Percentiles rank a stretch among this genome's conserved stretches.
Evolutionary conservation across 2,113 vertebrate genomes (phyloP).

Genomic region (Hemichromis elongatus): DNA sequence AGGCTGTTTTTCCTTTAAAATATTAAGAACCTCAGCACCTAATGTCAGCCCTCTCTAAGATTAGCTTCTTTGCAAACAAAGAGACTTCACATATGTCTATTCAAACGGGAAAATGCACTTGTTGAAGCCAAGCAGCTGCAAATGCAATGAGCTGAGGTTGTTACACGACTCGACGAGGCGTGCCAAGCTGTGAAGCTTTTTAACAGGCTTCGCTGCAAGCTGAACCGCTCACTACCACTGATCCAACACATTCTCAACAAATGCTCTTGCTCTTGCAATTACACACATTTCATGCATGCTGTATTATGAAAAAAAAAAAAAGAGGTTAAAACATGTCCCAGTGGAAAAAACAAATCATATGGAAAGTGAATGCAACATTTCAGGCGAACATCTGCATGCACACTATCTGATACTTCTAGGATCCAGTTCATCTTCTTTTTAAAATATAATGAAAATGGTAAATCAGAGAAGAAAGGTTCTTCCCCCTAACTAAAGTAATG

Average conservation of each 20-base stretch:
- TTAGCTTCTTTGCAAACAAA: conserved; percentile 19
- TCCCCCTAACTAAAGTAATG: neutral
- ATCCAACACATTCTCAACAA: neutral
- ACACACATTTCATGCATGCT: neutral
- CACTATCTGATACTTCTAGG: neutral
- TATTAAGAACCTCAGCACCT: neutral
- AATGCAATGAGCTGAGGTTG: conserved; percentile 51
- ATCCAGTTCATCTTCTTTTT: neutral
- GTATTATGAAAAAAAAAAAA: neutral
- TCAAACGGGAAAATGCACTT: conserved; percentile 39
- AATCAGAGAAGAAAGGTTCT: neutral
- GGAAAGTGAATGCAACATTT: neutral
- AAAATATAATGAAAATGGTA: neutral
- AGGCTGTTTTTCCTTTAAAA: neutral
- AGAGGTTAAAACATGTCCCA: neutral
- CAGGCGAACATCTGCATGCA: neutral
- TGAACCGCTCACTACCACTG: neutral
- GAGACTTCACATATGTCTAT: conserved; percentile 30
- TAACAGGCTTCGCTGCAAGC: conserved; percentile 22
- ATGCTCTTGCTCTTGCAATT: neutral
- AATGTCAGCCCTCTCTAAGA: neutral
- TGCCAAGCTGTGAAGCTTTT: conserved; percentile 40
- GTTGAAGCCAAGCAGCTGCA: conserved; percentile 58
- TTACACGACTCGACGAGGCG: conserved; percentile 14
- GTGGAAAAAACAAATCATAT: neutral